phyloP scores from a whole-genome alignment of 2,888 invertebrate genomes.

The Nasonia oneida region DNA sequence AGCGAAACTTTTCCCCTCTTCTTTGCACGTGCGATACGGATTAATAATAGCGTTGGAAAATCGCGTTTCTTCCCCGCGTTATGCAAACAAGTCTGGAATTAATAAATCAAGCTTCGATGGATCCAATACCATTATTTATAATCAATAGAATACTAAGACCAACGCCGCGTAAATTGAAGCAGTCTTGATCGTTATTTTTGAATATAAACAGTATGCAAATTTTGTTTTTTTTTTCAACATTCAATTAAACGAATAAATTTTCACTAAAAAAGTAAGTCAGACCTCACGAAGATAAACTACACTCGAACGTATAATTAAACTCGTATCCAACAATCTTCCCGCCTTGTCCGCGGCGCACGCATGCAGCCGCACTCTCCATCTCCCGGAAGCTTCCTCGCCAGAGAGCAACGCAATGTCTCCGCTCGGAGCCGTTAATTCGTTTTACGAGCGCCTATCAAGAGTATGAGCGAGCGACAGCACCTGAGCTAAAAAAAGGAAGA shows the following conservation, averaged over 20 bases:
- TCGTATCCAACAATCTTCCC: not conserved
- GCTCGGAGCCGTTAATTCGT: constrained; percentile 70
- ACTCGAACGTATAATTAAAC: constrained; percentile 6
- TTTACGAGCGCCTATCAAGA: constrained; percentile 72
- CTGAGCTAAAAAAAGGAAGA: constrained; percentile 21
- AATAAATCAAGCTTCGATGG: not conserved
- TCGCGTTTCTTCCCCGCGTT: not conserved
- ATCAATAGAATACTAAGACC: not conserved
- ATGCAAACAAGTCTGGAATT: not conserved
- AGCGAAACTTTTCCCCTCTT: not conserved
- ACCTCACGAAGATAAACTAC: too few species aligned
- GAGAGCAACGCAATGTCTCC: constrained; percentile 4
- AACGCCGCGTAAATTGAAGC: not conserved
- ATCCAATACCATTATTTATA: not conserved
- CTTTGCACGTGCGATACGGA: not conserved
- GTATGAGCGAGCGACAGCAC: constrained; percentile 66
- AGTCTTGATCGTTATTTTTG: not conserved
- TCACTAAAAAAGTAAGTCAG: too few species aligned
- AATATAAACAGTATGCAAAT: too few species aligned
- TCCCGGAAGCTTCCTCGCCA: not conserved
- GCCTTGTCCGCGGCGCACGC: not conserved
- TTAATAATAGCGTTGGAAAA: not conserved
- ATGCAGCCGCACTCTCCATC: not conserved
- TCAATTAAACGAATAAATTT: too few species aligned
- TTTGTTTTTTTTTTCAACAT: too few species aligned